A percentile compares a stretch with the other conserved stretches of the same genome.
These are phyloP conservation scores for Entomobrya multifasciata DNA, from an alignment of 2,888 invertebrate species.

Conservation along the genomic window DNA sequence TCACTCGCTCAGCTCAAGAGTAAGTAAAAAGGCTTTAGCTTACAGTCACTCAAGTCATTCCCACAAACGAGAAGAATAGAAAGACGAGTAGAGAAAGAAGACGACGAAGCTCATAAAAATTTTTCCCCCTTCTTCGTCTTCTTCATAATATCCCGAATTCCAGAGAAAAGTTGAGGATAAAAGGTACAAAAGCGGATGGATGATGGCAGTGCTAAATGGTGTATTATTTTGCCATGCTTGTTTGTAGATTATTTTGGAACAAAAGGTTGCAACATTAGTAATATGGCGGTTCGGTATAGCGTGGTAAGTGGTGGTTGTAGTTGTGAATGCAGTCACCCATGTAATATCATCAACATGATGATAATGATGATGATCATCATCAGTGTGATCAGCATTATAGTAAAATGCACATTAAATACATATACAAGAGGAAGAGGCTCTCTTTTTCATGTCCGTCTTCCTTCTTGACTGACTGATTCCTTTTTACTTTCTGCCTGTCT, in stretches of 20 bases:
- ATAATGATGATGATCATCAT: no score
- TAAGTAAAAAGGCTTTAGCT: slow-evolving; percentile 52
- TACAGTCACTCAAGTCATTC: slow-evolving; percentile 38
- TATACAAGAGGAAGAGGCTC: slow-evolving; percentile 9
- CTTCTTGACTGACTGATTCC: slow-evolving; percentile 64
- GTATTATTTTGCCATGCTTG: neutral
- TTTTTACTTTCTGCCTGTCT: slow-evolving; percentile 64
- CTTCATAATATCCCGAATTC: neutral
- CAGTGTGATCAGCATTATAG: neutral
- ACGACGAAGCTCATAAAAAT: neutral
- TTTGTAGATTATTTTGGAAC: neutral
- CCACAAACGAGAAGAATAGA: neutral
- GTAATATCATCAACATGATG: slow-evolving; percentile 41
- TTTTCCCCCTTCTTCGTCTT: neutral
- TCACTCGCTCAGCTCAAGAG: slow-evolving; percentile 45
- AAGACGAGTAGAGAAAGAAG: neutral
- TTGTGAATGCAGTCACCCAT: slow-evolving; percentile 31
- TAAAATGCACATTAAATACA: slow-evolving; percentile 16
- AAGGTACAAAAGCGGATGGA: neutral
- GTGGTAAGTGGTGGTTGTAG: neutral
- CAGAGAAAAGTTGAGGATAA: neutral
- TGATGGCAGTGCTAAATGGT: neutral
- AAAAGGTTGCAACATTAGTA: neutral
- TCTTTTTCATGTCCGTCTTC: slow-evolving; percentile 43
- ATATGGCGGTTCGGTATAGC: no score